Base-by-base conservation (phyloP, 2,113 vertebrate genomes). In the Clinocottus analis region DNA sequence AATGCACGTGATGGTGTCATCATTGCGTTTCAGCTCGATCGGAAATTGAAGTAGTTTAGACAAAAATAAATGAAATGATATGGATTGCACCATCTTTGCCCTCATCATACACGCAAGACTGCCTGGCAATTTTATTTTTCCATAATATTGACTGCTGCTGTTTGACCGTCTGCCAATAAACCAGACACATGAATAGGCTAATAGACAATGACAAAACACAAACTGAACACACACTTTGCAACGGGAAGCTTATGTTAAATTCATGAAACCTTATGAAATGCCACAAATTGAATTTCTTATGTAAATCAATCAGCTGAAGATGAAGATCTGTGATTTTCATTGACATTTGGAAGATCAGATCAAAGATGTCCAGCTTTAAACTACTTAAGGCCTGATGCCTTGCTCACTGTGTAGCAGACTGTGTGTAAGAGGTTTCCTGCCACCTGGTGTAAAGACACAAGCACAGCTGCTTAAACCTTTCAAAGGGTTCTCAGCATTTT, bases 381-480 rank as follows among this genome's bases (percentile, higher is more conserved):
- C 56, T 17, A n/a, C 5, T 61, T 9, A 4, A n/a, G 29, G 7
- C 10, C 12, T 56, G 13, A 14, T 35, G n/a, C 25, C 27, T 43
- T 43, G 53, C 10, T 79, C 80, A 25, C 4, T 23, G 14, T 17
- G 63, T n/a, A 23, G 6, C 0, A 7, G 17, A 23, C 60, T 66
- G 55, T 58, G 43, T 12, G 10, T 49, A 11, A n/a, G 83, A 59
- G 68, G 59, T 82, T 80, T 87, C 5, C 85, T 90, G 92, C 90
- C 90, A 80, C 79, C 90, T 92, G 68, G 73, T 91, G 92, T 64
- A 49, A 25, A 63, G 27, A 70, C 41, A 14, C 7, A 67, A 41
- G 25, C 78, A 77, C 62, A 47, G 45, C 79, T 79, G 16, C 17
- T 72, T 51, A n/a, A n/a, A n/a, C n/a, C n/a, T n/a, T 3, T 41